phyloP scores from a whole-genome alignment of 2,888 invertebrate genomes.

The Germaria angustata region DNA sequence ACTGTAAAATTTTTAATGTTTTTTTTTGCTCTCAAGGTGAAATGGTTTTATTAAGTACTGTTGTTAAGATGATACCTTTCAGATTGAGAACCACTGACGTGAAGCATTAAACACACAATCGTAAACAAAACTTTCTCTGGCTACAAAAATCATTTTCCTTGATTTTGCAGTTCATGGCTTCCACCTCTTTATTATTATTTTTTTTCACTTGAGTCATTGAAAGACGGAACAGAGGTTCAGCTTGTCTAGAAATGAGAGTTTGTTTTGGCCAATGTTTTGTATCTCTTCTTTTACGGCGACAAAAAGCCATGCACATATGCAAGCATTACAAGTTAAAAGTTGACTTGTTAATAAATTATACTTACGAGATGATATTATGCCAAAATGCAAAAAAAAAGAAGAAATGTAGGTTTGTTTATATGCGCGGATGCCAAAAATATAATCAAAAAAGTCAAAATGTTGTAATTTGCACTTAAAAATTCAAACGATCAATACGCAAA shows the following conservation, averaged over 20 bases:
- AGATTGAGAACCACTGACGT: slow-evolving; percentile 18
- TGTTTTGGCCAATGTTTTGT: slow-evolving; percentile 18
- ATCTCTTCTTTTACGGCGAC: not conserved
- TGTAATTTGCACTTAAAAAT: not conserved
- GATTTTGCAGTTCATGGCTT: slow-evolving; percentile 63
- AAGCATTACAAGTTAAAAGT: slow-evolving; percentile 10
- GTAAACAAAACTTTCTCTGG: slow-evolving; percentile 59
- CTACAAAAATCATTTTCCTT: slow-evolving; percentile 43
- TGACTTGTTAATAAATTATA: slow-evolving; percentile 62
- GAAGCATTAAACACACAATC: slow-evolving; percentile 22
- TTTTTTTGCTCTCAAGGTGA: too few relatives aligned
- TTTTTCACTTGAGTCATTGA: slow-evolving; percentile 45
- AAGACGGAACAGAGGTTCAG: slow-evolving; percentile 18
- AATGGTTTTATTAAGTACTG: too few relatives aligned
- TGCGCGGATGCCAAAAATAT: not conserved
- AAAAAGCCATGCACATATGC: slow-evolving; percentile 27
- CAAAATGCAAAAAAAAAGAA: not conserved
- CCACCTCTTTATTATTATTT: not conserved
- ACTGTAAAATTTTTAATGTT: too few relatives aligned
- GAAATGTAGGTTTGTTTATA: not conserved
- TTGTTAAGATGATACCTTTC: too few relatives aligned
- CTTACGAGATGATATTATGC: slow-evolving; percentile 46
- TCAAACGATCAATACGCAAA: not conserved
- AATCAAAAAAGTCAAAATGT: slow-evolving; percentile 5
- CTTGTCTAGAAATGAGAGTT: slow-evolving; percentile 9